Evolutionary conservation across 1,140 invertebrate species (phyloP), one percentile per base, ranked within the genome.

Genomic region (Scylla paramamosain): DNA sequence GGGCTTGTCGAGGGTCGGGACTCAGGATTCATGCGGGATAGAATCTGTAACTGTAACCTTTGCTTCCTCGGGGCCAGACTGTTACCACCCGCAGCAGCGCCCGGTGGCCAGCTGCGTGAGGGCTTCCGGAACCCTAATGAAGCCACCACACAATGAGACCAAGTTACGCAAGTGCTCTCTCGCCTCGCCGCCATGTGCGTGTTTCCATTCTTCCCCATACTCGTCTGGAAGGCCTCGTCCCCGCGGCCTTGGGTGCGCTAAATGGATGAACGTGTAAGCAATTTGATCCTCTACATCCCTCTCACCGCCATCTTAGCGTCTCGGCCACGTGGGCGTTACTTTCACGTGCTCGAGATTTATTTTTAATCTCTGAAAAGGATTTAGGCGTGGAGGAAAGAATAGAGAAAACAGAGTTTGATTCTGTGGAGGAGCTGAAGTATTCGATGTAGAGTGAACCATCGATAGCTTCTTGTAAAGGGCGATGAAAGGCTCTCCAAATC

Each of bases 371-470:
- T 20, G 67, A 7, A 25, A n/a, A 77, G n/a, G 67, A n/a, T 7
- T 77, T 77, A 77, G 67, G 67, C 67, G 67, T 77, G 20, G 67
- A 77, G 67, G 67, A n/a, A 77, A 77, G 20, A 77, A 77, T 20
- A 77, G 25, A 77, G 52, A 59, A n/a, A 77, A 77, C 8, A 2
- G 6, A 77, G n/a, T 77, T 77, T 77, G 20, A 77, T 77, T n/a
- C 67, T 7, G 20, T 77, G 67, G n/a, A 77, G 67, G 67, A 77
- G 67, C n/a, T 77, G 20, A n/a, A 77, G n/a, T 25, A 77, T 77
- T 77, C 67, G n/a, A 77, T 77, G 67, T 77, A 77, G 67, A 77
- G 67, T 77, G 67, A 77, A n/a, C 67, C 67, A n/a, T 77, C 67
- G 67, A 77, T 20, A 77, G 67, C 67, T 77, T 77, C 67, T 77